Evolutionary conservation across 2,888 invertebrate genomes (phyloP).

Genomic region (Dorcus parallelipipedus): DNA sequence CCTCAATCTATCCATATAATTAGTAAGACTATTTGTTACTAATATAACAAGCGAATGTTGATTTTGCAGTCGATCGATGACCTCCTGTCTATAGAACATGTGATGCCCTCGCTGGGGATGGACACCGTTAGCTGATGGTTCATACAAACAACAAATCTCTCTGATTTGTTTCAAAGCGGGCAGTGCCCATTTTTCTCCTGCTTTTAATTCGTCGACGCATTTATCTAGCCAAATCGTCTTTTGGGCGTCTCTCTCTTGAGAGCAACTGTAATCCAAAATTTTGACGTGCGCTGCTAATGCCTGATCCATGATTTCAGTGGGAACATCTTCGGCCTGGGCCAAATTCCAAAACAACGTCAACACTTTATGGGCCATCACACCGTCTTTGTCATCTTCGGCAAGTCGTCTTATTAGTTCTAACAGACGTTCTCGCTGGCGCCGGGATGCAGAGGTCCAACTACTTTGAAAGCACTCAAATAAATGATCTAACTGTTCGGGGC

Average conservation of each 20-base stretch:
- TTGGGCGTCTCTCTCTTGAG: conserved; percentile 93
- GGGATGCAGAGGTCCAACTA: conserved; percentile 89
- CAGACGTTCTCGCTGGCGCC: conserved; percentile 92
- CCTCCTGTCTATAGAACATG: conserved; percentile 55
- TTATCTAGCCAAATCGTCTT: conserved; percentile 94
- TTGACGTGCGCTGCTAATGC: conserved; percentile 93
- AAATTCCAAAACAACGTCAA: conserved; percentile 94
- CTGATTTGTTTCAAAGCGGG: conserved; percentile 93
- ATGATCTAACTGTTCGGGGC: conserved; percentile 94
- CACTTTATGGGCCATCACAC: conserved; percentile 97
- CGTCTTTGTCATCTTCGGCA: conserved; percentile 98
- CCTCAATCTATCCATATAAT: conserved; percentile 86
- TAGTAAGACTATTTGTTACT: conserved; percentile 87
- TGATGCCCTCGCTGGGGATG: conserved; percentile 55
- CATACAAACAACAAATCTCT: conserved; percentile 93
- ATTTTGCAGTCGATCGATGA: conserved; percentile 83
- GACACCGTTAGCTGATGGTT: conserved; percentile 68
- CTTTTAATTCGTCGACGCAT: conserved; percentile 90
- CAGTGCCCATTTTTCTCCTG: conserved; percentile 85
- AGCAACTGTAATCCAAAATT: conserved; percentile 96
- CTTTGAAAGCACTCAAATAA: conserved; percentile 96
- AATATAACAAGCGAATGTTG: conserved; percentile 91
- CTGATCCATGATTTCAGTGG: conserved; percentile 96
- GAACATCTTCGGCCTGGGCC: conserved; percentile 93
- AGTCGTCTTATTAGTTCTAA: conserved; percentile 90